Evolutionary conservation across 2,797 vertebrate genomes (phyloP).

Genomic region (Myotis pilosus): DNA sequence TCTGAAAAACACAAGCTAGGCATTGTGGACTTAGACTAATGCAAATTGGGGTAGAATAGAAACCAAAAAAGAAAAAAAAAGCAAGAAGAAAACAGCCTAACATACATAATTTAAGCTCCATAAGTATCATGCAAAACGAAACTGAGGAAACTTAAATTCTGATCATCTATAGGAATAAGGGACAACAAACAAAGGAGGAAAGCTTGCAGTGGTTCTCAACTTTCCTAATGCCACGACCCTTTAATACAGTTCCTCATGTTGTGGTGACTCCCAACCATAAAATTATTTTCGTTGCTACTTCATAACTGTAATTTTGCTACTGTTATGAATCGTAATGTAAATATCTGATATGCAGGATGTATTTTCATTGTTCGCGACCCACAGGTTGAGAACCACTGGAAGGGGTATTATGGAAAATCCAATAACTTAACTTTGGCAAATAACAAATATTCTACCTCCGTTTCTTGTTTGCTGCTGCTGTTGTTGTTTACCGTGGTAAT

Average conservation of each 20-base stretch:
- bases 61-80: not conserved
- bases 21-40: constrained; percentile 6
- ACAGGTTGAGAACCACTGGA: not conserved
- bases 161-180: not conserved
- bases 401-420: not conserved
- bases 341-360: too few relatives aligned
- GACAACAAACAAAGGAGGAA: not conserved
- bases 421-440: not conserved
- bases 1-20: not conserved
- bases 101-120: not conserved
- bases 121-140: not conserved
- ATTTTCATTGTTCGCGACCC: not conserved
- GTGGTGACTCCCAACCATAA: too few relatives aligned
- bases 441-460: not conserved
- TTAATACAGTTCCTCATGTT: too few relatives aligned
- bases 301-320: too few relatives aligned
- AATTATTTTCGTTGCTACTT: too few relatives aligned
- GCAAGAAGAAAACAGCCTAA: not conserved
- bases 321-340: too few relatives aligned
- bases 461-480: not conserved
- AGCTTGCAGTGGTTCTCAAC: too few relatives aligned
- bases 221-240: too few relatives aligned
- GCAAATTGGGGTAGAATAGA: constrained; percentile 9
- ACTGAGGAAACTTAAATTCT: not conserved
- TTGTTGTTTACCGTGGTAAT: not conserved